Conservation (phyloP, 2,797 vertebrate species). For the Distichodus sexfasciatus region DNA sequence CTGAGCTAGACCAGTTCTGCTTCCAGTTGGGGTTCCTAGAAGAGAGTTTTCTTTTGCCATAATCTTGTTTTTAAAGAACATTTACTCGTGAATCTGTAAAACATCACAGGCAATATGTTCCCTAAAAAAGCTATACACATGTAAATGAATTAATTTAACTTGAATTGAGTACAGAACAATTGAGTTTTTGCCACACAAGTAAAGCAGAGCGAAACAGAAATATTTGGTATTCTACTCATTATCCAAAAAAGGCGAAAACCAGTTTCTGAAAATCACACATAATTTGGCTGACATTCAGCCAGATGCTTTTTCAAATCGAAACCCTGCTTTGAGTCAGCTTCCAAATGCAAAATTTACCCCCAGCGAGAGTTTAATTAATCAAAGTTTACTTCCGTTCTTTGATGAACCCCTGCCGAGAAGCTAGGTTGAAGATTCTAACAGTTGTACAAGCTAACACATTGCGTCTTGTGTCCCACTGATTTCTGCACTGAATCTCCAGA, state of each 20-base stretch:
- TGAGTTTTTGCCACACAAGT: no score
- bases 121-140: no score
- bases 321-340: background rate
- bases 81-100: no score
- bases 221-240: slow-evolving; percentile 9
- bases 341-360: slow-evolving; percentile 12
- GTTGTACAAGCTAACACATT: slow-evolving; percentile 12
- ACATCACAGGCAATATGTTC: no score
- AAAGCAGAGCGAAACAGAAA: no score
- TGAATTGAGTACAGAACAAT: no score
- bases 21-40: no score
- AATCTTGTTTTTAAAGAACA: no score
- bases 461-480: slow-evolving; percentile 14
- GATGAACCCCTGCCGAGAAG: slow-evolving; percentile 2
- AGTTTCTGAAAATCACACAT: background rate
- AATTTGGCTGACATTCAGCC: slow-evolving; percentile 25
- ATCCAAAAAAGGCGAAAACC: background rate
- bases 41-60: no score
- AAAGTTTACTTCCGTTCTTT: slow-evolving; percentile 13
- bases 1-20: no score
- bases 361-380: slow-evolving; percentile 3
- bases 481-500: slow-evolving; percentile 4
- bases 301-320: background rate
- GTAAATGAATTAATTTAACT: no score
- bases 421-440: background rate